Evolutionary conservation across 2,113 vertebrate species (phyloP).

Genomic region (rat (Rattus norvegicus)): GRCr8 NC_086026.1:16245501-16246000

Average conservation of each 20-base stretch:
- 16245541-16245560: too few species aligned
- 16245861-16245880: neutral
- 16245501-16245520: too few species aligned
- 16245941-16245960: neutral
- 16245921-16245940: neutral
- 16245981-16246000: neutral
- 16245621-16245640: neutral
- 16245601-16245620: neutral
- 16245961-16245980: neutral
- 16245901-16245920: neutral
- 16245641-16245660: neutral
- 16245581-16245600: neutral
- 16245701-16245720: neutral
- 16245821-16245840: constrained; percentile 6
- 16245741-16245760: neutral
- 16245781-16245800: neutral
- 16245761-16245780: neutral
- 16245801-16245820: neutral
- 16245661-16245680: neutral
- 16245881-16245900: neutral
- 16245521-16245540: too few species aligned
- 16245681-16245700: neutral
- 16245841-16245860: constrained; percentile 18
- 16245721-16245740: neutral
- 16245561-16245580: neutral